phyloP scores from a whole-genome alignment of 2,113 vertebrate species.

The Pedetes capensis region DNA sequence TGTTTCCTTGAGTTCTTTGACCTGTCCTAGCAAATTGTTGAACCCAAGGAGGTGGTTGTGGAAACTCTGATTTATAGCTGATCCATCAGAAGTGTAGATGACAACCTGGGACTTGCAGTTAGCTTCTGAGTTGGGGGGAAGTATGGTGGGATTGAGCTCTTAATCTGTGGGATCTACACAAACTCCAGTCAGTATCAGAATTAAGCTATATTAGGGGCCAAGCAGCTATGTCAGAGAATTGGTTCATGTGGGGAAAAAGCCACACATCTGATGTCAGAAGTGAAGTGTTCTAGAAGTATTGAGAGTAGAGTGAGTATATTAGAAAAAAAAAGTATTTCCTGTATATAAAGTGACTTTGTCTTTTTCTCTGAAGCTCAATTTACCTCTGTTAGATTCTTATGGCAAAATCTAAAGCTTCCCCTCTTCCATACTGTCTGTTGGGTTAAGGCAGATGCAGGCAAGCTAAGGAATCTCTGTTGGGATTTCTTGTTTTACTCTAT shows the following conservation, averaged over 20 bases:
- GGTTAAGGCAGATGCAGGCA: neutral
- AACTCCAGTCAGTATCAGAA: neutral
- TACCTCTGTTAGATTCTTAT: neutral
- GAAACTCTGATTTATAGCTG: neutral
- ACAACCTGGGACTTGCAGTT: neutral
- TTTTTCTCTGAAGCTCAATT: neutral
- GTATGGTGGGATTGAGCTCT: neutral
- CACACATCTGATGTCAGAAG: neutral
- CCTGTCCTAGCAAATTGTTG: neutral
- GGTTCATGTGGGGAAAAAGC: neutral
- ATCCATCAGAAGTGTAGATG: neutral
- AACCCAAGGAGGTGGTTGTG: neutral
- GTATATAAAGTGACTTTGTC: neutral
- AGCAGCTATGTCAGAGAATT: neutral
- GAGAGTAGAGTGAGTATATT: neutral
- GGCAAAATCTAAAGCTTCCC: neutral
- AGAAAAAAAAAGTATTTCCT: neutral
- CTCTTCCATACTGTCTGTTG: neutral
- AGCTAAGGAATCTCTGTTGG: neutral
- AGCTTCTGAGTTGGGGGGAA: neutral
- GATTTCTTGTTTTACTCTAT: neutral
- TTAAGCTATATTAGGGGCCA: neutral
- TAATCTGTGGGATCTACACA: neutral
- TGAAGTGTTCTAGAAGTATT: neutral
- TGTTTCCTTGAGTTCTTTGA: neutral